Percentiles rank a stretch among this genome's conserved stretches.
phyloP scores from a whole-genome alignment of 2,797 vertebrate genomes.

The Trachops cirrhosus region DNA sequence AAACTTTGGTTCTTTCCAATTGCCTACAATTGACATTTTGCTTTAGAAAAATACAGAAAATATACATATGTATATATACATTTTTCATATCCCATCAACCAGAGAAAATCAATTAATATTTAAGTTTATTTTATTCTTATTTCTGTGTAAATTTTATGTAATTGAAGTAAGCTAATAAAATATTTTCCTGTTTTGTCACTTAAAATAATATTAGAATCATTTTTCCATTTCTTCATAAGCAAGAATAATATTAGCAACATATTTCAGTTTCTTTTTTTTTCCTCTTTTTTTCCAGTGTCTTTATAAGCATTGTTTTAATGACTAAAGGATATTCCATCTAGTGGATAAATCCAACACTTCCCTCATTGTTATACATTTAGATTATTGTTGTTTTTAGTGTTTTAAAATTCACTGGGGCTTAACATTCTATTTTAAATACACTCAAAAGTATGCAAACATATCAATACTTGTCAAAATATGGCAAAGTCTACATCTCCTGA shows the following conservation, averaged over 20 bases:
- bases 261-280: neutral
- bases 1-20: neutral
- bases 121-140: neutral
- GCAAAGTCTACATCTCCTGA: neutral
- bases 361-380: neutral
- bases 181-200: neutral
- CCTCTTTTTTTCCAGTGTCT: neutral
- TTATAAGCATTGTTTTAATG: neutral
- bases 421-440: slow-evolving; percentile 7
- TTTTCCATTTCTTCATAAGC: neutral
- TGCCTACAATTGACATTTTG: neutral
- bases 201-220: neutral
- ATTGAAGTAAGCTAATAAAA: neutral
- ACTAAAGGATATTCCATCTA: neutral
- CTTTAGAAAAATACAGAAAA: neutral
- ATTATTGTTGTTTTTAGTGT: slow-evolving; percentile 25
- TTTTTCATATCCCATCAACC: neutral
- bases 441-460: neutral
- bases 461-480: neutral
- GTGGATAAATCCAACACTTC: neutral
- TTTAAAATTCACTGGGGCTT: neutral
- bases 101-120: neutral
- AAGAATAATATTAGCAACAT: neutral
- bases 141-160: neutral
- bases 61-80: neutral